Evolutionary conservation across 1,140 invertebrate species (phyloP).

Genomic region (Aphis craccivora): DNA sequence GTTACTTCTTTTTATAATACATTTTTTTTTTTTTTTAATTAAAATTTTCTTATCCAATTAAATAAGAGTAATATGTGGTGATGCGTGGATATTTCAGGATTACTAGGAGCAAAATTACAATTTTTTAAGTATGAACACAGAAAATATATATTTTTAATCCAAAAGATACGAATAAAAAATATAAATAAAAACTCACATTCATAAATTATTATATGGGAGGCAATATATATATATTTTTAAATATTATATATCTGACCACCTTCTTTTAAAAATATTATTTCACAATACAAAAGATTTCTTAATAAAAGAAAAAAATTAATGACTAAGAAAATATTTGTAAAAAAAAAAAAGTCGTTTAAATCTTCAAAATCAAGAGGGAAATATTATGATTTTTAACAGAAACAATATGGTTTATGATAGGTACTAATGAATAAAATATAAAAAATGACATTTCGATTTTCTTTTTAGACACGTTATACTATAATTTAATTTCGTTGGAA

Average conservation of each 20-base stretch:
- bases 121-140: too few relatives aligned
- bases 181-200: neutral
- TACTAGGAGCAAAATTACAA: too few relatives aligned
- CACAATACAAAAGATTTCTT: neutral
- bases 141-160: neutral
- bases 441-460: constrained; percentile 12
- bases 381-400: neutral
- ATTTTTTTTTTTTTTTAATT: too few relatives aligned
- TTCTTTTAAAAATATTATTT: neutral
- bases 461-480: neutral
- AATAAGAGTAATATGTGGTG: neutral
- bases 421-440: neutral
- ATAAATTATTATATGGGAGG: neutral
- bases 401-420: neutral
- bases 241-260: neutral
- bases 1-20: too few relatives aligned
- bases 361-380: neutral
- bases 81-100: neutral
- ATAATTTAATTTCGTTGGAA: neutral
- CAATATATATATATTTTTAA: neutral
- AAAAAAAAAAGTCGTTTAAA: neutral
- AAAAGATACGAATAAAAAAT: neutral
- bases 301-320: neutral
- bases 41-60: too few relatives aligned
- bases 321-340: constrained; percentile 14